Conservation (phyloP, 1,140 invertebrate genomes). For the Trinorchestia longiramus region DNA sequence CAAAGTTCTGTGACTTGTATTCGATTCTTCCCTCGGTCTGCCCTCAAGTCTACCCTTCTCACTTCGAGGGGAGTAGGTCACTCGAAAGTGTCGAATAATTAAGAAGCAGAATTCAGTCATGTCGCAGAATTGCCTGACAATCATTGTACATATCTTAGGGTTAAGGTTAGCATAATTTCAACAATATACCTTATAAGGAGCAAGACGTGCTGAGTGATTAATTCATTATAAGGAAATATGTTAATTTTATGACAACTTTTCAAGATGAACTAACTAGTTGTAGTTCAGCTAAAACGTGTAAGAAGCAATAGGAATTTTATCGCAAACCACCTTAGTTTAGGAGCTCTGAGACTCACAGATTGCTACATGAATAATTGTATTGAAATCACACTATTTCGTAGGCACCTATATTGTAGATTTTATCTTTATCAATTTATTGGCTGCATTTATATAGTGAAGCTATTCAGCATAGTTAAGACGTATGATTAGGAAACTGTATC, state of each 20-base stretch:
- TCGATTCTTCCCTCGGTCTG: background rate
- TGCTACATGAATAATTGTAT: background rate
- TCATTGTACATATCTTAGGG: slow-evolving; percentile 29
- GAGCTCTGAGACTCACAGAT: background rate
- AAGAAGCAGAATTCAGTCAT: slow-evolving; percentile 2
- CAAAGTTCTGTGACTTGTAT: background rate
- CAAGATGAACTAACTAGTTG: background rate
- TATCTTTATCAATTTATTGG: background rate
- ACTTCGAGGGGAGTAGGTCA: slow-evolving; percentile 13
- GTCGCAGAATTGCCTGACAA: slow-evolving; percentile 51
- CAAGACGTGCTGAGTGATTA: background rate
- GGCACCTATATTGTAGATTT: background rate
- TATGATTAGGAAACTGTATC: background rate
- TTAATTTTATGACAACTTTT: background rate
- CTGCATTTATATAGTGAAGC: background rate
- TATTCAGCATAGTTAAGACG: background rate
- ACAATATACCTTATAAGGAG: background rate
- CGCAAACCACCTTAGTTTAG: background rate
- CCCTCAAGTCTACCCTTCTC: slow-evolving; percentile 18
- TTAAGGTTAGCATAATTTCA: slow-evolving; percentile 1
- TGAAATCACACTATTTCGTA: background rate
- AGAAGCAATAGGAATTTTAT: background rate
- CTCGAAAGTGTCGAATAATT: background rate
- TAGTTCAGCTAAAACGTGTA: slow-evolving; percentile 10
- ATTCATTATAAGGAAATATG: background rate